Base-by-base conservation (phyloP, 2,888 invertebrate species). In the Eristalis arbustorum region DNA sequence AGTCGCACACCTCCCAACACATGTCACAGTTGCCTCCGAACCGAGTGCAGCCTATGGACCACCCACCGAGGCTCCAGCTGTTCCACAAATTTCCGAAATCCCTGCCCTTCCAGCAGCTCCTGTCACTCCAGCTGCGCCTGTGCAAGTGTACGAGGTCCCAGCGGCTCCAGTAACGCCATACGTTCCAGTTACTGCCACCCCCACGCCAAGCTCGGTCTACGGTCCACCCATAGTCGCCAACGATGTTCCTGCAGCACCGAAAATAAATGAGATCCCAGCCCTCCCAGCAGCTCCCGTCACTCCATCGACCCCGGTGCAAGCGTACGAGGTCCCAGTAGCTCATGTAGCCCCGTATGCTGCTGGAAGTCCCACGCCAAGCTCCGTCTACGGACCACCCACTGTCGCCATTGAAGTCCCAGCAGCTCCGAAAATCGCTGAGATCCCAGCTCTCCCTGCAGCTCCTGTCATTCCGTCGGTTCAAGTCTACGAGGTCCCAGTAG, bases 51-150 rank as follows among this genome's bases (percentile, higher is more conserved):
- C 18, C n/a, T 59, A 59, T 6, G 25, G 23, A 25, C 59, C 59
- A 13, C 25, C 69, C n/a, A n/a, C 28, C 3, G 18, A 49, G 10
- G 18, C 2, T 2, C 49, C 18, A 18, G 6, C 49, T 18, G 18
- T 1, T 49, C 40, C 59, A 11, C 22, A 75, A 3, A n/a, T 63
- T 0, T 11, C 23, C 22, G 77, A 69, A 5, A 56, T 75, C 13
- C 80, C 75, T 37, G 18, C 23, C 3, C 63, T 81, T 10, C 75
- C 81, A 2, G 81, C 42, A 62, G 64, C 49, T 22, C 75, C 75
- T 13, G 25, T 56, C 34, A 37, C 1, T n/a, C 73, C 77, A 10
- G 4, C 37, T 13, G 64, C 77, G 8, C 3, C 37, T 13, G 18
- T 18, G 63, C 71, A 42, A 5, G 42, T 42, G 42, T 42, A 71